Evolutionary conservation across 2,888 invertebrate genomes (phyloP), one percentile per base, ranked within the genome.

Genomic region (Esperia sulphurella): DNA sequence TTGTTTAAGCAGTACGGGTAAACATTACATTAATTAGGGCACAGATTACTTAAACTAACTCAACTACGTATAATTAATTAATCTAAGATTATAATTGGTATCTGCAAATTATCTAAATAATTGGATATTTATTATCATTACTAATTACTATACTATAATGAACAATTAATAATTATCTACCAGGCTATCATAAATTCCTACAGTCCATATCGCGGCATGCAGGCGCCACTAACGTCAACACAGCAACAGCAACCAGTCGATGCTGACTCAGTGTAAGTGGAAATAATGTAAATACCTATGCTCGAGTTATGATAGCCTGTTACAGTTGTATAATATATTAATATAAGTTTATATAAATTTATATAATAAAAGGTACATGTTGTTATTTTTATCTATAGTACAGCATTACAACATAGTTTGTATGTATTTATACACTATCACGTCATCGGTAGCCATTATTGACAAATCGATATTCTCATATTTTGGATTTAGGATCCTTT

Each of bases 191-290:
- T 78, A 71, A 78, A 64, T 54, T 8, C 39, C 39, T 39, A 39
- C 39, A 35, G 21, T 14, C n/a, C 6, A 7, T 45, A 30, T 40
- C 40, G 10, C 52, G 54, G 51, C 48, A 42, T 38, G 56, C 59
- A 64, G 76, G 76, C 77, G 79, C 79, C 79, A 65, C 64, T 59
- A 49, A 52, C 67, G 61, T 71, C 69, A 66, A 54, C 68, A 63
- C 69, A 66, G 54, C 68, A 62, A 45, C 55, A 48, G 53, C 57
- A n/a, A 63, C 61, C 58, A 12, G 37, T 5, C 14, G 35, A 31
- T 28, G 79, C 79, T 79, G 76, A 79, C 57, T 69, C 75, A 71
- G 65, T 63, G 62, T 68, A 74, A 71, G 67, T 65, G 63, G 71
- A 75, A 79, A 58, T 46, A 55, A 59, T 59, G 51, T 56, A 61